These are phyloP conservation scores for Chrysolina americana DNA, from an alignment of 2,888 invertebrate genomes.

Conservation along the genomic window DNA sequence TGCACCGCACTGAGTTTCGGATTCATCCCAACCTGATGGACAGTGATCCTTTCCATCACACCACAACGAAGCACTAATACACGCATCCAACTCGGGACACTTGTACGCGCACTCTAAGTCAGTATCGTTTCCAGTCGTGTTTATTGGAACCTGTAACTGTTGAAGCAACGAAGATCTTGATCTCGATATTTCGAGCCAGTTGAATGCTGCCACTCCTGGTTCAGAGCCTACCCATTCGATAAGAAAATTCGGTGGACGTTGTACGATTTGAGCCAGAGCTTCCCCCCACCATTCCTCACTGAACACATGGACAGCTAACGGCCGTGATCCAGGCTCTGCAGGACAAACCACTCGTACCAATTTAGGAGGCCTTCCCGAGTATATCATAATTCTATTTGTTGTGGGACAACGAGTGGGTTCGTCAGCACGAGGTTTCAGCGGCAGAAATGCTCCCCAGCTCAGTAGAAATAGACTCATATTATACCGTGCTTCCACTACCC, in stretches of 20 bases:
- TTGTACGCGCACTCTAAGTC: constrained; percentile 75
- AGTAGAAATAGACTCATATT: constrained; percentile 86
- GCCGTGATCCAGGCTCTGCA: constrained; percentile 77
- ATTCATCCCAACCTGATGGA: constrained; percentile 80
- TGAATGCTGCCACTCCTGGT: constrained; percentile 82
- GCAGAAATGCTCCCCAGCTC: constrained; percentile 86
- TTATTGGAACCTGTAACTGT: constrained; percentile 72
- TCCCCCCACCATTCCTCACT: constrained; percentile 83
- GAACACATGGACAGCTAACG: constrained; percentile 82
- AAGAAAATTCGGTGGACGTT: constrained; percentile 75
- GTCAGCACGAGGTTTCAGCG: constrained; percentile 74
- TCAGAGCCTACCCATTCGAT: constrained; percentile 81
- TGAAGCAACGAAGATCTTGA: constrained; percentile 76
- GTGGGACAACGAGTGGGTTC: constrained; percentile 82
- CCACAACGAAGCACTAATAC: constrained; percentile 82
- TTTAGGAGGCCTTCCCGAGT: constrained; percentile 80
- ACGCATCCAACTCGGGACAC: constrained; percentile 84
- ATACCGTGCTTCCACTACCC: constrained; percentile 84
- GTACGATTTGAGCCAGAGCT: constrained; percentile 62
- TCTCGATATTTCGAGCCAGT: constrained; percentile 84
- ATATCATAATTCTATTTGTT: constrained; percentile 84
- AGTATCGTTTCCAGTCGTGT: constrained; percentile 71
- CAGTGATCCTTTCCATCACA: constrained; percentile 81
- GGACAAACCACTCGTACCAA: constrained; percentile 80
- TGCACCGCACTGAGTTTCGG: constrained; percentile 77